Conservation (phyloP, 1,140 invertebrate species). For the Riptortus pedestris region DNA sequence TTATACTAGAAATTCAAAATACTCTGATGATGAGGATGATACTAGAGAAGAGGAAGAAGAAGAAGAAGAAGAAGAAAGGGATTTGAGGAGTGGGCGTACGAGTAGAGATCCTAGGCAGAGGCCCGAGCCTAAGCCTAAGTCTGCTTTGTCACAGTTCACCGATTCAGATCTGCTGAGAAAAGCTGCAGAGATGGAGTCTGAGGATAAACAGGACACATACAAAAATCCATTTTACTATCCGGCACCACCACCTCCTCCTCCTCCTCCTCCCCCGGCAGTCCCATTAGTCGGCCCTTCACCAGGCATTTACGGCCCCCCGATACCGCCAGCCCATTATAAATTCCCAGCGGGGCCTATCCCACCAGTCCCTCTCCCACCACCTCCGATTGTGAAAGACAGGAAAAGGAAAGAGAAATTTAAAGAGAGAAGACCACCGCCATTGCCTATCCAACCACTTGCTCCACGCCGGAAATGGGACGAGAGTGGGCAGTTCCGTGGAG, state of each 20-base stretch:
- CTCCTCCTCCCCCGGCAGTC: conserved; percentile 3
- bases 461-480: background rate
- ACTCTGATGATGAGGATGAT: conserved; percentile 23
- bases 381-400: background rate
- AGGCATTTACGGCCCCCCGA: too few relatives aligned
- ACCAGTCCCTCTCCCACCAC: conserved; percentile 13
- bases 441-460: background rate
- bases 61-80: background rate
- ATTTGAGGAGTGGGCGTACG: background rate
- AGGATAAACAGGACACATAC: conserved; percentile 1
- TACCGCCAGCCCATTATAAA: conserved; percentile 21
- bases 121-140: conserved; percentile 13
- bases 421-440: background rate
- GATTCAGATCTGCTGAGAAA: conserved; percentile 30
- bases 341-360: conserved; percentile 5
- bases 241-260: conserved; percentile 21
- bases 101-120: conserved; percentile 32
- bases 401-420: conserved; percentile 13
- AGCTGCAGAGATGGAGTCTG: conserved; percentile 30
- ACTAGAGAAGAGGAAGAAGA: conserved; percentile 11
- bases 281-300: background rate
- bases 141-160: conserved; percentile 23
- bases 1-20: conserved; percentile 17
- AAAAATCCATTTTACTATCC: conserved; percentile 3
- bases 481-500: background rate